Evolutionary conservation across 2,888 invertebrate species (phyloP), one percentile per base, ranked within the genome.

Genomic region (Ferdinandea cuprea): DNA sequence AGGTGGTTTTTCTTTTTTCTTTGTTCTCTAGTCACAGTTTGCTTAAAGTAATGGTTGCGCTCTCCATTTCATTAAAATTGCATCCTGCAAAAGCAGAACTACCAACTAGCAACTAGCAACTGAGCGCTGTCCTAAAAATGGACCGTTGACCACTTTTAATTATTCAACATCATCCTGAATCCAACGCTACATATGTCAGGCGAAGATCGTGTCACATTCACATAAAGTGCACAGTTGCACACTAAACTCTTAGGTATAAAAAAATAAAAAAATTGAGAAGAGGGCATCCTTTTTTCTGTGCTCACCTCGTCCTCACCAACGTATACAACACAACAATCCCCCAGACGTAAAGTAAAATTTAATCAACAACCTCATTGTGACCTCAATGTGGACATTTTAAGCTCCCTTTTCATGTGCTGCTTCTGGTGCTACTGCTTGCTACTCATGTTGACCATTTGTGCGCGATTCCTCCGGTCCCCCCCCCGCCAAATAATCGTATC

Each of bases 301-400:
- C n/a, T n/a, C n/a, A n/a, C n/a, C n/a, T n/a, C n/a, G n/a, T 17
- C 11, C 17, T 17, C 40, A 17, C 28, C 1, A 9, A 19, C 1
- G 11, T 19, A 11, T 44, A 19, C 9, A 2, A 6, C 1, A 13
- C 15, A 11, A 8, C 17, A 44, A 19, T 8, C 13, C 40, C 44
- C 8, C 19, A 69, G 32, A 59, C 50, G 50, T 59, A 65, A 48
- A 79, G 61, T 54, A 73, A 73, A 61, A 73, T 79, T 73, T 68
- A 73, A 73, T 73, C 79, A 79, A 68, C 66, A 73, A 73, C 54
- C 66, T 73, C 66, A 56, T 56, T 79, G 59, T 79, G 79, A 73
- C 73, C 79, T 73, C 66, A 73, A 72, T 72, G 72, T 50, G 59
- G 35, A 54, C 66, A 54, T 73, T 44, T 48, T 52, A 59, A 73